Evolutionary conservation across 2,888 invertebrate genomes (phyloP).

Genomic region (Amphiduros pacificus): DNA sequence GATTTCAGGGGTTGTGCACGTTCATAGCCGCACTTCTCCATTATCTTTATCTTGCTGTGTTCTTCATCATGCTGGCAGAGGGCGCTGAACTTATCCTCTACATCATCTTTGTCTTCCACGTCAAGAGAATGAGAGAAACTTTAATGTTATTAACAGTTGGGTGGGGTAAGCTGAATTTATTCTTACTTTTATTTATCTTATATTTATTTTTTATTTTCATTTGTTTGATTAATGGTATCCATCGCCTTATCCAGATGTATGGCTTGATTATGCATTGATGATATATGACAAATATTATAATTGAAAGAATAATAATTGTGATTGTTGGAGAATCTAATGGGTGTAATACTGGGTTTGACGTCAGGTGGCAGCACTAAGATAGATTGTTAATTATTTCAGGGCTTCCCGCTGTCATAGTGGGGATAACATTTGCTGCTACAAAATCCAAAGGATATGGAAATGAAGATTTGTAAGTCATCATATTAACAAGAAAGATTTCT

Average conservation of each 20-base stretch:
- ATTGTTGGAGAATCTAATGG: no score
- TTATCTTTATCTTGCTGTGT: slow-evolving; percentile 43
- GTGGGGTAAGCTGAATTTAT: slow-evolving; percentile 6
- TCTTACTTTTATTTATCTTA: no score
- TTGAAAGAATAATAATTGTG: no score
- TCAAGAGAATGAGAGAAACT: slow-evolving; percentile 7
- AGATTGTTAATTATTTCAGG: slow-evolving; percentile 3
- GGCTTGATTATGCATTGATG: no score
- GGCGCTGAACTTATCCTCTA: slow-evolving; percentile 43
- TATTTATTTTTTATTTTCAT: no score
- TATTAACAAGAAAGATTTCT: no score
- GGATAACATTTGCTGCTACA: slow-evolving; percentile 1
- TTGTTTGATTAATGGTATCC: no score
- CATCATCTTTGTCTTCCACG: slow-evolving; percentile 40
- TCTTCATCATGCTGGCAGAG: slow-evolving; percentile 44
- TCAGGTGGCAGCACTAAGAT: neutral
- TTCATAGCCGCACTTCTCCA: slow-evolving; percentile 40
- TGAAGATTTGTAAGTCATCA: slow-evolving; percentile 10
- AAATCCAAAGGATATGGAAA: slow-evolving; percentile 8
- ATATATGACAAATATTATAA: no score
- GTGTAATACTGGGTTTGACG: neutral
- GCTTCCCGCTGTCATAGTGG: slow-evolving; percentile 6
- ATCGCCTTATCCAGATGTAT: no score
- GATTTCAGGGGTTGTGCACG: slow-evolving; percentile 37
- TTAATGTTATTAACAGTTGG: neutral